Evolutionary conservation across 1,140 invertebrate species (phyloP), one percentile per base, ranked within the genome.

Genomic region (Zaprionus ghesquierei): DNA sequence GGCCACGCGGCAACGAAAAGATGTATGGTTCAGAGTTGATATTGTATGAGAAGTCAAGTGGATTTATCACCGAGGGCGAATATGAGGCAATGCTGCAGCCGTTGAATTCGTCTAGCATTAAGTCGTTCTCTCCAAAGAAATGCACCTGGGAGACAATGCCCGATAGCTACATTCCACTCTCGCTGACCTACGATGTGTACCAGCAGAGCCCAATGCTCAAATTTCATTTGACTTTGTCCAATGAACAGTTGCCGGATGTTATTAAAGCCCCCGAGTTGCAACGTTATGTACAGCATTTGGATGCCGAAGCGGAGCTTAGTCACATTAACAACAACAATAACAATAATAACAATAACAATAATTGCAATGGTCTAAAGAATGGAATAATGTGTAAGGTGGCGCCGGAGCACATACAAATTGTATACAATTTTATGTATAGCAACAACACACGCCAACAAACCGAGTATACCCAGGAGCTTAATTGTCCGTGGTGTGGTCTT

Each of bases 391-490:
- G 82, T 54, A 87, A 87, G 29, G 46, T 76, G 3, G 68, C 58
- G 10, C 72, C 73, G 4, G 60, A 94, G 93, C 82, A 93, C 92
- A 80, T 93, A 71, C 95, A 97, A 92, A 97, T 99, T 62, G 96
- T 98, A 66, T 99, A 99, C 93, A 97, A 98, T 92, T 99, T 99
- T 93, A 94, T 98, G 66, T 98, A 98, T 90, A 98, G 98, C 92
- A 98, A 98, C 91, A 98, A 98, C 91, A 97, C 96, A 33, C 93
- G 97, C 27, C 98, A 99, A 91, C 97, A 98, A 92, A 99, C 98
- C 1, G 98, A 98, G 92, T 97, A 97, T 20, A 95, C 97, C 38
- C 96, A 97, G 81, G 97, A 98, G 93, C 93, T 98, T 12, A 95
- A 96, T 77, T 99, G 98, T 92, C 98, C 98, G 2, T 99, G 98